phyloP scores from a whole-genome alignment of 2,113 vertebrate genomes.

The Megaceryle torquata region DNA sequence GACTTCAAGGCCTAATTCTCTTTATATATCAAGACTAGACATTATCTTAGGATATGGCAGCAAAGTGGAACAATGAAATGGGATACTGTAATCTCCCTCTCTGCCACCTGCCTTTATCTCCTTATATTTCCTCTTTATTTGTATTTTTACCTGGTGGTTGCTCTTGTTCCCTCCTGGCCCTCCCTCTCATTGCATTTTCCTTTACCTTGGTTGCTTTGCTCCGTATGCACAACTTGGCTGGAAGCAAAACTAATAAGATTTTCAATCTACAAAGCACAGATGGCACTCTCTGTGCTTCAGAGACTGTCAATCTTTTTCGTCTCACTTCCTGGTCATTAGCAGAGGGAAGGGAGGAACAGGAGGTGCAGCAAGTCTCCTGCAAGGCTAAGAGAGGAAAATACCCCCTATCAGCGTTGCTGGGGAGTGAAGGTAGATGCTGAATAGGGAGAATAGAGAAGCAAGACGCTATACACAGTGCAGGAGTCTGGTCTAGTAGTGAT shows the following conservation, averaged over 20 bases:
- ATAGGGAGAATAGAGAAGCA: neutral
- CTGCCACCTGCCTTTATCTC: neutral
- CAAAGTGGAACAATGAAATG: neutral
- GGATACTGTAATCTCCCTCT: neutral
- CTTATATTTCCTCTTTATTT: neutral
- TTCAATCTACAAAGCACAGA: slow-evolving; percentile 63
- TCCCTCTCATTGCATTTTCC: neutral
- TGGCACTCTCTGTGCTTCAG: slow-evolving; percentile 22
- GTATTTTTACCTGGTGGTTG: neutral
- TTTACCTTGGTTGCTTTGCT: neutral
- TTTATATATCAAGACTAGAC: neutral
- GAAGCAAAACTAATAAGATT: slow-evolving; percentile 58
- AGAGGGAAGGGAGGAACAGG: neutral
- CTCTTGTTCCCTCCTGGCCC: neutral
- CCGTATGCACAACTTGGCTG: neutral
- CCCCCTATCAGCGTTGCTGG: neutral
- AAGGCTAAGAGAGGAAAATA: neutral
- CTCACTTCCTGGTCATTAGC: slow-evolving; percentile 55
- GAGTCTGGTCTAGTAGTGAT: neutral
- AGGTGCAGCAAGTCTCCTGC: neutral
- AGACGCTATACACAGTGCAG: neutral
- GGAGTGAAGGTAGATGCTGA: neutral
- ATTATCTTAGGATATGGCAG: neutral
- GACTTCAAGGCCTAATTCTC: neutral
- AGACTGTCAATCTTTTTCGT: slow-evolving; percentile 54